Evolutionary conservation across 2,888 invertebrate species (phyloP), one percentile per base, ranked within the genome.

Genomic region (Agapostemon virescens): DNA sequence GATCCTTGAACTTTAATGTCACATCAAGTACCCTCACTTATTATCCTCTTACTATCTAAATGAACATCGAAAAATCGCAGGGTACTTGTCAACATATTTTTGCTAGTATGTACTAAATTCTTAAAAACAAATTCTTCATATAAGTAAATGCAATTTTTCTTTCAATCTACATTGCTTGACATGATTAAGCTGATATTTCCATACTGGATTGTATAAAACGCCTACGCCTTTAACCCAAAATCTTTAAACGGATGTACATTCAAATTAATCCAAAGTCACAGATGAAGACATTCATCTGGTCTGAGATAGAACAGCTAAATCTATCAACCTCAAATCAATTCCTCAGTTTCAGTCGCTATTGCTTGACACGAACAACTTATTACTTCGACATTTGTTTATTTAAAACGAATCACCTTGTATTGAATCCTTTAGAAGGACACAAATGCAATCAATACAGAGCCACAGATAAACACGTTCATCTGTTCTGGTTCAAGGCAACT

Each of bases 221-320:
- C n/a, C n/a, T n/a, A n/a, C n/a, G n/a, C n/a, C n/a, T n/a, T n/a
- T n/a, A n/a, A n/a, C n/a, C n/a, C n/a, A n/a, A n/a, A n/a, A n/a
- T n/a, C n/a, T n/a, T n/a, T n/a, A n/a, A n/a, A n/a, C n/a, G n/a
- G n/a, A n/a, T n/a, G n/a, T n/a, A n/a, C n/a, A n/a, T n/a, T n/a
- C n/a, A n/a, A n/a, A n/a, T n/a, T n/a, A n/a, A 23, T 49, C 23
- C 11, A 58, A 17, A 76, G 33, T n/a, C 13, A 30, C n/a, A 42
- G 69, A 77, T 73, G 30, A 33, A n/a, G n/a, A n/a, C n/a, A n/a
- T n/a, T n/a, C n/a, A n/a, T 70, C 40, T 68, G 61, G 52, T 38
- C 68, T 55, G 33, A 2, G 33, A 4, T 33, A 33, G 33, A 15
- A 15, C 15, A 40, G 4, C n/a, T 40, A 40, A 40, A 0, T 4